Percentiles rank a stretch among this genome's conserved stretches.
Conservation (phyloP, 2,888 invertebrate species). For the Micoletzkya japonica region DNA sequence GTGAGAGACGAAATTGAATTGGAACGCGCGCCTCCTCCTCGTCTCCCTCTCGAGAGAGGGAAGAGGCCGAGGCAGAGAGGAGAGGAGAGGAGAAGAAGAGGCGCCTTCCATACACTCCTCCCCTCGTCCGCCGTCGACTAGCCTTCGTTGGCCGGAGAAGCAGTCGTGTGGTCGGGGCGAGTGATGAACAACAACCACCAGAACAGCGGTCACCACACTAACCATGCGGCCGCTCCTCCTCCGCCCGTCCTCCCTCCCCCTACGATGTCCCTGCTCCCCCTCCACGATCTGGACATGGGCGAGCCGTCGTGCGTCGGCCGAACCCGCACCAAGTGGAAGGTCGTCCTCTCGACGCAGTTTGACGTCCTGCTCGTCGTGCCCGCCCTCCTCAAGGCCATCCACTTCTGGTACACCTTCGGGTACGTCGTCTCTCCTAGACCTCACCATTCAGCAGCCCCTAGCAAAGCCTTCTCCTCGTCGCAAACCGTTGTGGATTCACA, state of each 20-base stretch:
- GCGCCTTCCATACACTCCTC: background rate
- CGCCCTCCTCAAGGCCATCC: conserved; percentile 19
- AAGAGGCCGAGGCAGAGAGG: background rate
- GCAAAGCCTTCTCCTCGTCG: too few relatives aligned
- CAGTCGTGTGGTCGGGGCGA: too few relatives aligned
- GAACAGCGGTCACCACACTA: too few relatives aligned
- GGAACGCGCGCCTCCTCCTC: too few relatives aligned
- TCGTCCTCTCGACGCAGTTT: background rate
- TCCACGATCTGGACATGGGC: conserved; percentile 29
- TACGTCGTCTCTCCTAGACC: background rate
- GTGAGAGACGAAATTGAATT: background rate
- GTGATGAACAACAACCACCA: too few relatives aligned
- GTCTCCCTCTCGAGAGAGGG: too few relatives aligned
- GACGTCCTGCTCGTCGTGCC: conserved; percentile 17
- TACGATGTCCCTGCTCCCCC: conserved; percentile 13
- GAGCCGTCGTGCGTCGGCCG: conserved; percentile 26
- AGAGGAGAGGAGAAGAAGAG: background rate
- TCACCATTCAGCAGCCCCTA: too few relatives aligned
- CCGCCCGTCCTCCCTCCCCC: background rate
- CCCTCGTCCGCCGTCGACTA: background rate
- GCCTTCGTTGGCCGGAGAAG: background rate
- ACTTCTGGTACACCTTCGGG: conserved; percentile 24
- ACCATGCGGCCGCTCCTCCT: too few relatives aligned
- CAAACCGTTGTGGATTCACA: too few relatives aligned
- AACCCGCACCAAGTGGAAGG: conserved; percentile 27